Percentiles rank a stretch among this genome's conserved stretches.
Conservation (phyloP, 2,113 vertebrate genomes). For the Marmota flaviventris region DNA sequence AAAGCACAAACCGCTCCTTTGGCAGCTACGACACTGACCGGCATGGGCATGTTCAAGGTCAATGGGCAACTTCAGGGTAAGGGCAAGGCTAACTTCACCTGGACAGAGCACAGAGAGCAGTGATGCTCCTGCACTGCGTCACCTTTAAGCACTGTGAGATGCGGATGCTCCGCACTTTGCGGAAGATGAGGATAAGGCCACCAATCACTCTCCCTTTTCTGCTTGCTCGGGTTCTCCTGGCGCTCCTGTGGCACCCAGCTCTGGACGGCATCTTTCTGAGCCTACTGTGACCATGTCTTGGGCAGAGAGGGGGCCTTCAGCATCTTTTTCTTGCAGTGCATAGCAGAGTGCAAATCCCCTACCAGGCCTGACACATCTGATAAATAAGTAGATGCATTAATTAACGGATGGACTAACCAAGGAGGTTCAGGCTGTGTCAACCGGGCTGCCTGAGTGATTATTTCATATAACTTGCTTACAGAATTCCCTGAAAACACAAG, state of each 20-base stretch:
- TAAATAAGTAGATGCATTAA: neutral
- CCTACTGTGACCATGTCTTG: neutral
- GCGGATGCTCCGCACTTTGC: neutral
- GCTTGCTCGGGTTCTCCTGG: neutral
- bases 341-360: neutral
- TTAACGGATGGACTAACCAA: neutral
- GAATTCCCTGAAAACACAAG: slow-evolving; percentile 30
- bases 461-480: neutral
- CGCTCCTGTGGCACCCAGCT: neutral
- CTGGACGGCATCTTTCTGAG: neutral
- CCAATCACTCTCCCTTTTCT: neutral
- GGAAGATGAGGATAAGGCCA: neutral
- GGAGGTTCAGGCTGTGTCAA: neutral
- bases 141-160: neutral
- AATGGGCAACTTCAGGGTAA: neutral
- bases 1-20: neutral
- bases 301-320: neutral
- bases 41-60: neutral
- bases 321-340: neutral
- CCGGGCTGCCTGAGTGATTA: neutral
- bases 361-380: neutral
- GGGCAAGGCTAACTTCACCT: neutral
- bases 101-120: too few relatives aligned
- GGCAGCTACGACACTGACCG: neutral
- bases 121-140: neutral